Evolutionary conservation across 2,113 vertebrate genomes (phyloP).

Genomic region (Nesoenas mayeri): DNA sequence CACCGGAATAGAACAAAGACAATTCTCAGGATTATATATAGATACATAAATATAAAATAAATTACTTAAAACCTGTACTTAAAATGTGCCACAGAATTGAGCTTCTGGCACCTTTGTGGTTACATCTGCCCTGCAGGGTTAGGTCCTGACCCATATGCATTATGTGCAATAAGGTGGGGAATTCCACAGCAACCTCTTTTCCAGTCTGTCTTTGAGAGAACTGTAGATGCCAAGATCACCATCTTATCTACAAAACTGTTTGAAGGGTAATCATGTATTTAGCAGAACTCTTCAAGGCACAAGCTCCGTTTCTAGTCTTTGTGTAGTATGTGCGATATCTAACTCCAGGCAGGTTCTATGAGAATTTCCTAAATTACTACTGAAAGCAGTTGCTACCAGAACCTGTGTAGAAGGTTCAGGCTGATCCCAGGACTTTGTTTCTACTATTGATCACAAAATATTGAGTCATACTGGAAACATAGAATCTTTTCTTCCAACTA

Average conservation of each 20-base stretch:
- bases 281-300: neutral
- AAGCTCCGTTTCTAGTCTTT: neutral
- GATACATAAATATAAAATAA: neutral
- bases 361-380: neutral
- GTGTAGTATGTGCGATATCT: neutral
- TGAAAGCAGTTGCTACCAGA: neutral
- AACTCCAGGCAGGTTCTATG: neutral
- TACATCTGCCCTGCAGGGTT: neutral
- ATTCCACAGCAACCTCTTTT: neutral
- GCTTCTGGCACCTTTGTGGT: neutral
- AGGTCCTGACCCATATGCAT: neutral
- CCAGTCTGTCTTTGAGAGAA: neutral
- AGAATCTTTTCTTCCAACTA: neutral
- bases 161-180: accelerated
- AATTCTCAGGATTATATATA: neutral
- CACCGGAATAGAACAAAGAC: neutral
- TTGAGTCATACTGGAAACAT: neutral
- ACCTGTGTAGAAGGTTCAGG: neutral
- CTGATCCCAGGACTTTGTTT: neutral
- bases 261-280: neutral
- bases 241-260: neutral
- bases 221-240: neutral
- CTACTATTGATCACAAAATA: neutral
- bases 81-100: neutral
- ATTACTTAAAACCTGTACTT: neutral